Conservation (phyloP, 2,113 vertebrate species). For the Dascyllus trimaculatus region DNA sequence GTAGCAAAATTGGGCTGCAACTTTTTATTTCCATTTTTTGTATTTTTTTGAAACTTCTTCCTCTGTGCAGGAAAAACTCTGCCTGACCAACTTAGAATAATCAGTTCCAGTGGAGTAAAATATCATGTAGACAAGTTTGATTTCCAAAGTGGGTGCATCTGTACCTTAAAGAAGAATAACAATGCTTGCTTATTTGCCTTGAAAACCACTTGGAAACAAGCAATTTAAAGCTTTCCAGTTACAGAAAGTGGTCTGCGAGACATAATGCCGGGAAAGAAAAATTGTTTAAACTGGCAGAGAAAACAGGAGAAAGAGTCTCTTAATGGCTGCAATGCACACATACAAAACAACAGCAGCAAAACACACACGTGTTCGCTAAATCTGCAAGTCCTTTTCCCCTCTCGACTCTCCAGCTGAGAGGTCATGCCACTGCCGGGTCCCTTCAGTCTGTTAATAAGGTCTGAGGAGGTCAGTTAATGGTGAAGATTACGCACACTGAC, state of each 20-base stretch:
- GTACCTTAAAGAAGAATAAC: background rate
- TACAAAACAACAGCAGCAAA: background rate
- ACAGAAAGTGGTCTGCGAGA: background rate
- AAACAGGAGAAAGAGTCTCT: conserved; percentile 25
- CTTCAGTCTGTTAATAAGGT: conserved; percentile 76
- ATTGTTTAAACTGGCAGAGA: conserved; percentile 7
- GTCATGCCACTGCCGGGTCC: conserved; percentile 69
- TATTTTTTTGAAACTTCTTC: no score
- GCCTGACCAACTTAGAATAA: background rate
- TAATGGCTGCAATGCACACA: background rate
- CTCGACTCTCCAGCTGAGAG: conserved; percentile 68
- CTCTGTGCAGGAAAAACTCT: no score
- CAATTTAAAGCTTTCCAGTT: conserved; percentile 10
- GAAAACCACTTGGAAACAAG: conserved; percentile 10
- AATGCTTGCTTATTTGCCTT: background rate
- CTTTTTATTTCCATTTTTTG: no score
- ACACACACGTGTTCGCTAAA: background rate
- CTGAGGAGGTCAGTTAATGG: conserved; percentile 71
- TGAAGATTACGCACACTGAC: conserved; percentile 77
- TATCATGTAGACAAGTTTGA: no score
- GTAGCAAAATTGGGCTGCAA: no score
- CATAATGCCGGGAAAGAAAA: no score
- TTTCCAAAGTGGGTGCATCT: background rate
- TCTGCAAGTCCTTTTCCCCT: background rate
- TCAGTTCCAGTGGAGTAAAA: background rate